Conservation (phyloP, 2,113 vertebrate species). For the Vidua macroura region DNA sequence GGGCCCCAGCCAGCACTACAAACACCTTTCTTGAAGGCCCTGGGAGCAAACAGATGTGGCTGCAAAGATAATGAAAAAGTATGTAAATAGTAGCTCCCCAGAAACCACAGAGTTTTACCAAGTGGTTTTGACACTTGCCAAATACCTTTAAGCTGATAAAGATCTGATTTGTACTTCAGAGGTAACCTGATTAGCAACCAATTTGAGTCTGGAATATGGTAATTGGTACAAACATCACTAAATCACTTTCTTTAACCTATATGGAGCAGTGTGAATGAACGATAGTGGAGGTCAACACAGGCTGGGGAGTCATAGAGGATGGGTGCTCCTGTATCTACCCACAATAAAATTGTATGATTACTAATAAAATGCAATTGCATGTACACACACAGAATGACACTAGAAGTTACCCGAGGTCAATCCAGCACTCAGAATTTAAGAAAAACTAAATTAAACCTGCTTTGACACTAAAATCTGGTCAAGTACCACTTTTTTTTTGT, state of each 20-base stretch:
- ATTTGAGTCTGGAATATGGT: constrained; percentile 70
- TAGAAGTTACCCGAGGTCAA: not conserved
- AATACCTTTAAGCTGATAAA: constrained; percentile 50
- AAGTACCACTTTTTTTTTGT: not conserved
- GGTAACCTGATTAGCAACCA: constrained; percentile 71
- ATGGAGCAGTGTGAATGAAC: constrained; percentile 60
- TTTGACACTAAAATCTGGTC: not conserved
- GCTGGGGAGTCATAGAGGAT: not conserved
- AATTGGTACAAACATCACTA: constrained; percentile 69
- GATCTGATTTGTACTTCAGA: constrained; percentile 77
- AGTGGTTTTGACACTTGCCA: constrained; percentile 68
- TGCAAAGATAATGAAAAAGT: constrained; percentile 13
- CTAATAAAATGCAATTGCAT: not conserved
- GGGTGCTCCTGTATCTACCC: not conserved
- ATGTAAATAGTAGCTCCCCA: constrained; percentile 55
- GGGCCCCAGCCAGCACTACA: constrained; percentile 50
- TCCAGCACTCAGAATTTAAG: not conserved
- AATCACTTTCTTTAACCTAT: constrained; percentile 58
- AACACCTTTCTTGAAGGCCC: constrained; percentile 43
- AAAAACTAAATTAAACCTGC: not conserved
- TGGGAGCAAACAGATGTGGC: constrained; percentile 59
- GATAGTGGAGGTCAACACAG: constrained; percentile 16
- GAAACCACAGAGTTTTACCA: constrained; percentile 14
- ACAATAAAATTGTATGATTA: not conserved
- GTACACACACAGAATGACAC: not conserved